These are phyloP conservation scores for Leptocoma aspasia DNA, from an alignment of 2,113 vertebrate genomes.

Conservation along the genomic window DNA sequence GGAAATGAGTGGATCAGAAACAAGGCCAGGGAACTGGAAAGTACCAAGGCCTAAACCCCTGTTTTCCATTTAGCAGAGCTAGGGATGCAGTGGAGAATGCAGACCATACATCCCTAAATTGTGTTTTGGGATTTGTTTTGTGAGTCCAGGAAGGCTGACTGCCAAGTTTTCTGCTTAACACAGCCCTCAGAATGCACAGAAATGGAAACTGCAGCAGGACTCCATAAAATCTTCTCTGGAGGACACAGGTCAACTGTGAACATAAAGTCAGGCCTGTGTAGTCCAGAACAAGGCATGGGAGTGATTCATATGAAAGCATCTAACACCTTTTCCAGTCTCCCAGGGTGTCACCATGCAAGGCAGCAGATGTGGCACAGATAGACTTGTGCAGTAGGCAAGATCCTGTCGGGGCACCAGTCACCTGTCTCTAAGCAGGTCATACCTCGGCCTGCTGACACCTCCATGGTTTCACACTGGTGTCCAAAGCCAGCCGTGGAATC, in stretches of 20 bases:
- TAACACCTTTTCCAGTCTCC: background rate
- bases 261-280: background rate
- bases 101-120: background rate
- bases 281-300: background rate
- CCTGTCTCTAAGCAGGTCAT: background rate
- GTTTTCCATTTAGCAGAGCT: background rate
- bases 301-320: background rate
- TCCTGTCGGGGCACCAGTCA: background rate
- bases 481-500: background rate
- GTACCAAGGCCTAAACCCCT: background rate
- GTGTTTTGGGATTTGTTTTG: background rate
- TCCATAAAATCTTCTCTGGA: background rate
- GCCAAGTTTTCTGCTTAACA: background rate
- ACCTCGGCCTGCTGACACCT: background rate
- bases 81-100: background rate
- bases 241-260: background rate
- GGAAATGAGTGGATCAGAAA: background rate
- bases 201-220: background rate
- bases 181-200: background rate
- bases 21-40: background rate
- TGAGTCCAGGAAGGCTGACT: background rate
- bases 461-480: background rate
- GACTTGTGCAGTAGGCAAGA: background rate
- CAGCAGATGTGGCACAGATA: background rate
- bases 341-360: background rate